phyloP scores from a whole-genome alignment of 2,797 vertebrate genomes.

The Coregonus sp. region DNA sequence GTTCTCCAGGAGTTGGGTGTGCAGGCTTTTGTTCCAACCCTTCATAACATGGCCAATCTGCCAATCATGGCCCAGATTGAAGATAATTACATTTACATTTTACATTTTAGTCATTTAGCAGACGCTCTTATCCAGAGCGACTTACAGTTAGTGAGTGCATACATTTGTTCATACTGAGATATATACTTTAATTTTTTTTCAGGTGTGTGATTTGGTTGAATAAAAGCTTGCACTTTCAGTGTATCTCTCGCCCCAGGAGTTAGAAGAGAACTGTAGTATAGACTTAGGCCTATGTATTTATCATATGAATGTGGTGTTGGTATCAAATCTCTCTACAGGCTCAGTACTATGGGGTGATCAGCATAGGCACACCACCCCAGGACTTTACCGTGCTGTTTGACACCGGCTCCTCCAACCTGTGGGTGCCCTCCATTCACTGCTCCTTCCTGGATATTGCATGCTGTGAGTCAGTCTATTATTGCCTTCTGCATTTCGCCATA shows the following conservation, averaged over 20 bases:
- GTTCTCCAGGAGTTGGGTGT: background rate
- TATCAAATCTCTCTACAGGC: slow-evolving; percentile 53
- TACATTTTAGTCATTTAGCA: too few species aligned
- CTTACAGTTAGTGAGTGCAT: too few species aligned
- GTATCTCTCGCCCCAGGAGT: background rate
- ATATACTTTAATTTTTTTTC: too few species aligned
- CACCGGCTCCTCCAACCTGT: slow-evolving; percentile 83
- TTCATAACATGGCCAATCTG: background rate
- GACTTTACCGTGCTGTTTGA: slow-evolving; percentile 81
- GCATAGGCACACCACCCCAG: slow-evolving; percentile 77
- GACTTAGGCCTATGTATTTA: background rate
- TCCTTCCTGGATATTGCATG: slow-evolving; percentile 77
- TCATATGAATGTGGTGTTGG: too few species aligned
- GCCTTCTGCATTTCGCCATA: background rate
- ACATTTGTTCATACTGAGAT: too few species aligned
- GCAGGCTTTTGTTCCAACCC: background rate
- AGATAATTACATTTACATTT: too few species aligned
- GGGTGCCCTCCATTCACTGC: slow-evolving; percentile 82
- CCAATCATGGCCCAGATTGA: background rate
- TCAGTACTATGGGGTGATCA: slow-evolving; percentile 77
- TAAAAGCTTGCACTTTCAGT: background rate
- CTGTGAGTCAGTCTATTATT: slow-evolving; percentile 65
- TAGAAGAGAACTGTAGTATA: background rate
- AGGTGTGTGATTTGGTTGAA: background rate
- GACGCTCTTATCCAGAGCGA: too few species aligned